These are phyloP conservation scores for Rhabdomys pumilio DNA, from an alignment of 2,797 vertebrate genomes.

Conservation along the genomic window DNA sequence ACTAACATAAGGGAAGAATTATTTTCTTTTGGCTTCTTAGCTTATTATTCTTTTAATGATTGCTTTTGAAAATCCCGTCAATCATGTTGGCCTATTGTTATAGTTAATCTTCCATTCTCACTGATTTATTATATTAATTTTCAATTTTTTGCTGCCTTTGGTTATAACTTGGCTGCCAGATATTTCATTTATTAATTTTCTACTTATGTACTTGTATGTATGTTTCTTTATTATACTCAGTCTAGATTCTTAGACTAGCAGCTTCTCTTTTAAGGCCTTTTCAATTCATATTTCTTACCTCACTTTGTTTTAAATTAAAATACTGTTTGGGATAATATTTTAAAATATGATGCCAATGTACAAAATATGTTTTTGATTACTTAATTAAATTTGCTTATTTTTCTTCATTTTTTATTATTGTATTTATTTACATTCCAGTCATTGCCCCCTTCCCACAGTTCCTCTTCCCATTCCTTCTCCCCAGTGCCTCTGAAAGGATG, in stretches of 20 bases:
- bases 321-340: background rate
- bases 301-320: background rate
- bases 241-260: background rate
- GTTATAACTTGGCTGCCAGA: background rate
- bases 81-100: background rate
- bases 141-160: background rate
- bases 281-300: background rate
- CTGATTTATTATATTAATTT: background rate
- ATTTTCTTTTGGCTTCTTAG: background rate
- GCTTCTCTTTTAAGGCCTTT: background rate
- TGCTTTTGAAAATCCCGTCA: background rate
- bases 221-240: background rate
- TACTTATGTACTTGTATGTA: background rate
- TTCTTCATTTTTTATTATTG: background rate
- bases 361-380: background rate
- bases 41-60: background rate
- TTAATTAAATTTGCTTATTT: background rate
- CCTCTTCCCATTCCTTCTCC: background rate
- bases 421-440: background rate
- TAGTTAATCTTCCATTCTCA: background rate
- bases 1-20: background rate
- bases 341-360: background rate
- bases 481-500: background rate
- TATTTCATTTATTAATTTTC: background rate
- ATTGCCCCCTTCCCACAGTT: background rate